Base-by-base conservation (phyloP, 1,140 invertebrate species). In the Magallana ariakensis region DNA sequence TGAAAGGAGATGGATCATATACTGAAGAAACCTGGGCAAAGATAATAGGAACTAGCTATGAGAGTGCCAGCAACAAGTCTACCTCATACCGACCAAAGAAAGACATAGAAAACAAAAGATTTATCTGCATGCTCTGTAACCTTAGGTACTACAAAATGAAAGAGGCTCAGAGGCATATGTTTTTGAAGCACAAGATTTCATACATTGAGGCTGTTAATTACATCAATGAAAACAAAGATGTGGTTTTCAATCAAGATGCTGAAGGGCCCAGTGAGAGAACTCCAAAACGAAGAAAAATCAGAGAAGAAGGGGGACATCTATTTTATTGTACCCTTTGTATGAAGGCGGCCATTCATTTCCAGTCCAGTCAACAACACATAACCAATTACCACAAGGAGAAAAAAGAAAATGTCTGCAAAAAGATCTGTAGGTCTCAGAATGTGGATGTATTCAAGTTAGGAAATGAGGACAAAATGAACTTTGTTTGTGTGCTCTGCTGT, bases 401-500 rank as follows among this genome's bases (percentile, higher is more conserved):
- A 19, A 56, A 82, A 54, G 53, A 82, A 82, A 56, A 82, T 19
- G 19, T 56, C 53, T 53, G 54, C 55, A 54, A 82, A n/a, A 55
- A 82, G 53, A 82, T 82, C 54, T 82, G 80, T 22, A 54, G 80
- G 19, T 55, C 80, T 15, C 55, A 54, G 54, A 82, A 82, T 82
- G 80, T 56, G n/a, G 80, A 82, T 13, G 46, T 82, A n/a, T 82
- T 82, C n/a, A 82, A 82, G 16, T 11, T 82, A 56, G 80, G 53
- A 8, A 55, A 82, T 82, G 80, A 82, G 19, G 80, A 82, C 19
- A 82, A 82, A 22, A 82, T 82, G 80, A 82, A 82, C 46, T 82
- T 82, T 56, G 55, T 82, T 11, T 82, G 80, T 82, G 16, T 82
- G 46, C 6, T 82, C 16, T 82, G 80, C 19, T 54, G 33, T 55